Conservation (phyloP, 2,113 vertebrate genomes). For the Hippocampus mohnikei region DNA sequence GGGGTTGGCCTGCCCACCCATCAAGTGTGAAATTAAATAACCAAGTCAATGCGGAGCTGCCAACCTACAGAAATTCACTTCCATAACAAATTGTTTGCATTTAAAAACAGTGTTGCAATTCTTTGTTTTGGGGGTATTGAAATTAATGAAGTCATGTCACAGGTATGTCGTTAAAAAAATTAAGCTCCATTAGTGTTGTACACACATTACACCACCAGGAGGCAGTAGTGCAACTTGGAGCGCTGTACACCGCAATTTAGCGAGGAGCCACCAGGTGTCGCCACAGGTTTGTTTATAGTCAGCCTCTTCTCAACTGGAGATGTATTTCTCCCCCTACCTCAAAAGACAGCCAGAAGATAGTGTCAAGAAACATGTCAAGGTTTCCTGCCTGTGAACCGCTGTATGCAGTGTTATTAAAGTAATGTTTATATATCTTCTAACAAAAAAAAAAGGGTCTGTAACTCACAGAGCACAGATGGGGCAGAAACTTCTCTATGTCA, state of each 20-base stretch:
- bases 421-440: background rate
- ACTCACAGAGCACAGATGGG: constrained; percentile 81
- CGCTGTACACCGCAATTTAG: background rate
- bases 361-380: background rate
- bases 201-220: constrained; percentile 14
- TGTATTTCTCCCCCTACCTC: background rate
- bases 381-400: background rate
- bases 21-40: too few species aligned
- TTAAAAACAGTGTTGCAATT: too few species aligned
- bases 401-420: background rate
- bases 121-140: too few species aligned
- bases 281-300: constrained; percentile 7
- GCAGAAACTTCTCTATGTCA: constrained; percentile 91
- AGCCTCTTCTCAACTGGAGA: background rate
- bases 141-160: too few species aligned
- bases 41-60: too few species aligned
- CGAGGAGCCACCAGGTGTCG: constrained; percentile 40
- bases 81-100: too few species aligned
- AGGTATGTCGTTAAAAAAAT: background rate
- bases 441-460: too few species aligned
- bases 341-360: background rate
- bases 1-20: too few species aligned
- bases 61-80: too few species aligned
- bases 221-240: background rate
- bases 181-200: background rate